Conservation (phyloP, 37 sponge, comb jelly and placozoan genomes). For the Dysidea cf. avara region DNA sequence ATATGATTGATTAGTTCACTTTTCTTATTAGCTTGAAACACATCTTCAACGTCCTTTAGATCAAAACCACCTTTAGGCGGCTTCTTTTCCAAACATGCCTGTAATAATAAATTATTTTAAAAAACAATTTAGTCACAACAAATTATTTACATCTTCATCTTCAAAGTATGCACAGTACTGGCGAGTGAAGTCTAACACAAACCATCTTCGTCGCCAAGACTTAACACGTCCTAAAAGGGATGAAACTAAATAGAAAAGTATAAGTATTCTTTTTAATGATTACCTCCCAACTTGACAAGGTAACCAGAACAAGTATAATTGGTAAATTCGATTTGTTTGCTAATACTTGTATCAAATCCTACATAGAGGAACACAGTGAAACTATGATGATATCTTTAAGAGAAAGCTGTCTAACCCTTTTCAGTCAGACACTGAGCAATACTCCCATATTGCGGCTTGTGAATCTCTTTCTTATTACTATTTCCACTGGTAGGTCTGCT, state of each 20-base stretch:
- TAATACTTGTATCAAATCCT: constrained; percentile 58
- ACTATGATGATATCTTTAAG: too few relatives aligned
- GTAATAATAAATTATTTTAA: not conserved
- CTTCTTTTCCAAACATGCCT: constrained; percentile 38
- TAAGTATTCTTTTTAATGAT: not conserved
- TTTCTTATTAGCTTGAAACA: constrained; percentile 40
- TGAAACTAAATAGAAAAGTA: not conserved
- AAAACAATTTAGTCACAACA: not conserved
- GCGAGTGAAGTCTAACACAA: constrained; percentile 73
- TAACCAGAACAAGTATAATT: constrained; percentile 52
- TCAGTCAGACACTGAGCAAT: too few relatives aligned
- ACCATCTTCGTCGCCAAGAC: constrained; percentile 84
- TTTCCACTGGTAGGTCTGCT: too few relatives aligned
- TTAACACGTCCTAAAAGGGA: constrained; percentile 45
- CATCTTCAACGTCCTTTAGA: constrained; percentile 47
- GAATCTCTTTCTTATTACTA: too few relatives aligned
- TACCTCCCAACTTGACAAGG: constrained; percentile 77
- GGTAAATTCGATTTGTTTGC: constrained; percentile 48
- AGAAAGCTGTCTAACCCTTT: too few relatives aligned
- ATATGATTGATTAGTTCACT: constrained; percentile 53
- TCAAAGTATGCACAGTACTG: constrained; percentile 79
- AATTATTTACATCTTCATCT: constrained; percentile 49
- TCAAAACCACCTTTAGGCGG: constrained; percentile 72
- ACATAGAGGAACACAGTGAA: too few relatives aligned
- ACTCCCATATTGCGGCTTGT: too few relatives aligned